A percentile compares a stretch with the other conserved stretches of the same genome.
Evolutionary conservation across 2,888 invertebrate genomes (phyloP).

Genomic region (Papilio protenor): DNA sequence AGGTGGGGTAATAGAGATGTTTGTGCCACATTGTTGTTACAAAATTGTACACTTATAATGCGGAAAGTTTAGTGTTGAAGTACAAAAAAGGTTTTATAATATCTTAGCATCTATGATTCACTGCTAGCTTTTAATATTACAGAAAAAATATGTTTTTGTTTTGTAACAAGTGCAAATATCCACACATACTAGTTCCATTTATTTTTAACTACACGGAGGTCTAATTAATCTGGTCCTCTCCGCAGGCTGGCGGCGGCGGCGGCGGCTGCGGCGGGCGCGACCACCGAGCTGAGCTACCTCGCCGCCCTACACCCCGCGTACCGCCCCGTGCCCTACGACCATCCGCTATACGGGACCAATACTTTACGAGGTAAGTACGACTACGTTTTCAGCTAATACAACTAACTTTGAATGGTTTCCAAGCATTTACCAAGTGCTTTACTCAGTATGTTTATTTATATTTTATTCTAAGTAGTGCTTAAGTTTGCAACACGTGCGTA

Average conservation of each 20-base stretch:
- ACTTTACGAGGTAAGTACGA: constrained; percentile 75
- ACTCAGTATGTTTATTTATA: constrained; percentile 32
- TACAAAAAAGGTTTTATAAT: neutral
- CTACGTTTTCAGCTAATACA: constrained; percentile 45
- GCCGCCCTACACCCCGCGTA: constrained; percentile 83
- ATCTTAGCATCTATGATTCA: neutral
- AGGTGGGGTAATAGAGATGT: constrained; percentile 47
- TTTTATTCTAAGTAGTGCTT: constrained; percentile 27
- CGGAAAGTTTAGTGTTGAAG: neutral
- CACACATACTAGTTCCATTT: constrained; percentile 27
- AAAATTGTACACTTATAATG: constrained; percentile 33
- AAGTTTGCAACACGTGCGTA: constrained; percentile 27
- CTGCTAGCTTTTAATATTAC: neutral
- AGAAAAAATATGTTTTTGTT: neutral
- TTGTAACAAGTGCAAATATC: neutral
- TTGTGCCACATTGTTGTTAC: constrained; percentile 43
- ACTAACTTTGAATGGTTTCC: constrained; percentile 41
- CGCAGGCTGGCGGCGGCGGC: constrained; percentile 78
- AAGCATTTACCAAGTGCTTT: constrained; percentile 21
- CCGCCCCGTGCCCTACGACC: constrained; percentile 86
- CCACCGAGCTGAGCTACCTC: constrained; percentile 81
- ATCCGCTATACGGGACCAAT: constrained; percentile 82
- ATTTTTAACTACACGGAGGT: constrained; percentile 11
- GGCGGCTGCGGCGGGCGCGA: constrained; percentile 78
- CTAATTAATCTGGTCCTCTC: constrained; percentile 40